Evolutionary conservation across 2,888 invertebrate species (phyloP), one percentile per base, ranked within the genome.

Genomic region (Eustalomyia histrio): DNA sequence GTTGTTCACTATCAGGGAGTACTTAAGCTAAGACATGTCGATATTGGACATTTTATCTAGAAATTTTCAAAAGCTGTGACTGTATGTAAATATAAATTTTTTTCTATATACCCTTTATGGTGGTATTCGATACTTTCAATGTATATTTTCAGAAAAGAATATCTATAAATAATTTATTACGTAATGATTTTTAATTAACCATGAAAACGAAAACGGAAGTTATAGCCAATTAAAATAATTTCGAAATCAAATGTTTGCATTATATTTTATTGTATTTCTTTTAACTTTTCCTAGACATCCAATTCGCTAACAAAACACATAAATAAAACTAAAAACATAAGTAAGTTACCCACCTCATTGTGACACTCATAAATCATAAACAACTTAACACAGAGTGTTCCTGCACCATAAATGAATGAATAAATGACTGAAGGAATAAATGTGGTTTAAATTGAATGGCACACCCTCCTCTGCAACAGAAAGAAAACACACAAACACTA

Each of bases 331-430:
- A 16, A 24, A 14, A 24, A 47, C 16, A 24, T 60, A 29, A 52
- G 29, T 29, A 29, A 29, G 10, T 78, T 67, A 74, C 74, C 81
- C 71, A 81, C 81, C 81, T 81, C 57, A 74, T 78, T 81, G 69
- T 65, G 80, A 68, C 80, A 67, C 74, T 78, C 81, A 81, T 81
- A 81, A 81, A 81, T 81, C 81, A 81, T 81, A 75, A 81, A 71
- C 81, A 78, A 74, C 74, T 81, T 81, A 78, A 81, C 72, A 78
- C 74, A 58, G 65, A 69, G 74, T 71, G 39, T 60, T 71, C 18
- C 76, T 53, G 53, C 68, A 74, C 63, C 64, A 60, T 78, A 24
- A 50, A 61, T 5, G 71, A 53, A 10, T 39, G 61, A 61, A 10
- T 39, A 52, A 61, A 78, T 47, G 60, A 67, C 65, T 65, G 35